A percentile compares a stretch with the other conserved stretches of the same genome.
Evolutionary conservation across 2,888 invertebrate genomes (phyloP).

Genomic region (Heteromyza rotundicornis): DNA sequence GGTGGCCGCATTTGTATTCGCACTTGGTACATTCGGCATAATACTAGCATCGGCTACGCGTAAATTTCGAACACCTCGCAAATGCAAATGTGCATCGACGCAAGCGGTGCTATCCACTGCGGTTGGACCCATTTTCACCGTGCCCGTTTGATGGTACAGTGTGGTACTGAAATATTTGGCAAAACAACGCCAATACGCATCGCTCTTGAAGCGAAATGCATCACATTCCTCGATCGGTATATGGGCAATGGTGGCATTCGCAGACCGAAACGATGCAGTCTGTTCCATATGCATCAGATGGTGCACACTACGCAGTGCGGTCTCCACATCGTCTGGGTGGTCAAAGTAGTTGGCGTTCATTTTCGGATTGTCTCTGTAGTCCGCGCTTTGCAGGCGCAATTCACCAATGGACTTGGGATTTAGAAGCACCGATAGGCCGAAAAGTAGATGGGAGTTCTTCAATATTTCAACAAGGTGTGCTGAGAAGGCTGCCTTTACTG

Average conservation of each 20-base stretch:
- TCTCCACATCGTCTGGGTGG: constrained; percentile 60
- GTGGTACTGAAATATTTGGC: constrained; percentile 70
- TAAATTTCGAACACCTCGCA: constrained; percentile 70
- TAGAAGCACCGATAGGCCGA: constrained; percentile 36
- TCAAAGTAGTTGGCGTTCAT: constrained; percentile 67
- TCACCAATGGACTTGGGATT: constrained; percentile 62
- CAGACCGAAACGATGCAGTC: constrained; percentile 59
- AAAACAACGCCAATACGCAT: constrained; percentile 72
- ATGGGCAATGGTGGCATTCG: constrained; percentile 44
- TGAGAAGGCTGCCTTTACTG: constrained; percentile 20
- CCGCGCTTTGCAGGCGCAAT: constrained; percentile 63
- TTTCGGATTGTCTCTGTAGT: constrained; percentile 65
- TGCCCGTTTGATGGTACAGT: constrained; percentile 72
- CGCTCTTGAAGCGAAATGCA: constrained; percentile 41
- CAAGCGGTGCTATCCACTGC: constrained; percentile 69
- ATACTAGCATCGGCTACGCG: constrained; percentile 77
- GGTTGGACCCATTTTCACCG: constrained; percentile 73
- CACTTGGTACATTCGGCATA: constrained; percentile 77
- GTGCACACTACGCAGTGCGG: constrained; percentile 49
- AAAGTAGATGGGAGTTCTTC: constrained; percentile 27
- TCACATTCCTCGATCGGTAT: constrained; percentile 41
- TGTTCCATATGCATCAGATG: constrained; percentile 55
- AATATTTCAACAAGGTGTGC: constrained; percentile 14
- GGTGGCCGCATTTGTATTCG: constrained; percentile 81
- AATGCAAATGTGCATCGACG: constrained; percentile 70